Conservation (phyloP, 2,797 vertebrate genomes). For the Cyclura pinguis region DNA sequence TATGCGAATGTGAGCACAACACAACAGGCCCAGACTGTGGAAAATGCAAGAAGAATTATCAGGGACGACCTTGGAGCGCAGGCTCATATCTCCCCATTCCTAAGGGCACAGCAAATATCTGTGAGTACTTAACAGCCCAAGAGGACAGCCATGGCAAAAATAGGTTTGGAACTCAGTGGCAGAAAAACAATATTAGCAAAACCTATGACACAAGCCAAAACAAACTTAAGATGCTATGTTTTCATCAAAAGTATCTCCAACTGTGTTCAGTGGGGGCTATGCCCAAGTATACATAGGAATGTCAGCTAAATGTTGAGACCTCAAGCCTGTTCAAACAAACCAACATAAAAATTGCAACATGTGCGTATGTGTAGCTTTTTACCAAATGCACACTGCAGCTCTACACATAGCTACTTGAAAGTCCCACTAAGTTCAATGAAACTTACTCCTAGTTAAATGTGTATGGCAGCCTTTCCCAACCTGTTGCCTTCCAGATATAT, state of each 20-base stretch:
- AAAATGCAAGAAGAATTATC: conserved; percentile 97
- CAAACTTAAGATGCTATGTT: not conserved
- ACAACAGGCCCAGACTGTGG: conserved; percentile 98
- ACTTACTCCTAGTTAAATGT: not conserved
- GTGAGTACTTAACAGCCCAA: conserved; percentile 85
- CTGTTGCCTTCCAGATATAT: not conserved
- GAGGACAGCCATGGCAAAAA: not conserved
- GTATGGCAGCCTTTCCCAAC: not conserved
- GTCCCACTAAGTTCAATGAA: not conserved
- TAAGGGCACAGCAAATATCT: conserved; percentile 98
- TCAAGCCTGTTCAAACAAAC: not conserved
- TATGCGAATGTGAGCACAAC: conserved; percentile 99
- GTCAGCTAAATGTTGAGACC: not conserved
- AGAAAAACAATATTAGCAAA: not conserved
- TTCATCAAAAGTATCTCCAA: not conserved
- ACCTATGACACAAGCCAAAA: not conserved
- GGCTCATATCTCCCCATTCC: conserved; percentile 98
- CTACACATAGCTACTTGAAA: not conserved
- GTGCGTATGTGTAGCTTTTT: too few species aligned
- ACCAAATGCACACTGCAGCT: not conserved
- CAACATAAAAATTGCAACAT: not conserved
- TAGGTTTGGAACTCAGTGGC: not conserved
- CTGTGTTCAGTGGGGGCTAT: not conserved
- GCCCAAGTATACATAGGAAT: not conserved
- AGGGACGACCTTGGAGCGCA: conserved; percentile 94